A percentile compares a stretch with the other conserved stretches of the same genome.
Evolutionary conservation across 1,140 invertebrate species (phyloP).

Genomic region (Bombus impatiens): DNA sequence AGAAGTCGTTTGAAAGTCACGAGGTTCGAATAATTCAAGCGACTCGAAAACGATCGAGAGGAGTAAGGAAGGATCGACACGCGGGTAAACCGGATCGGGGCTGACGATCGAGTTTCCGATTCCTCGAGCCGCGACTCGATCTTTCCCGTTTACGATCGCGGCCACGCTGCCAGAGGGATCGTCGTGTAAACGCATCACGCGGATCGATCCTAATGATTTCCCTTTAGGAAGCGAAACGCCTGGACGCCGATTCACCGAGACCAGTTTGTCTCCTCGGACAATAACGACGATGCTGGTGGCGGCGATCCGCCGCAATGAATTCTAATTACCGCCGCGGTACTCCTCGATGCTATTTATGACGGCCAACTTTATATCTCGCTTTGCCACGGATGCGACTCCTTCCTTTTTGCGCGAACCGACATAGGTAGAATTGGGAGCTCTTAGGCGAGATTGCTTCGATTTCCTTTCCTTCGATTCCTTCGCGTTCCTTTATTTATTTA

Average conservation of each 20-base stretch:
- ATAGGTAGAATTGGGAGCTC: background rate
- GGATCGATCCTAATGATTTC: conserved; percentile 46
- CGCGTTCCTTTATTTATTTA: too few relatives aligned
- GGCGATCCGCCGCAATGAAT: conserved; percentile 35
- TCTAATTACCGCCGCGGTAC: conserved; percentile 42
- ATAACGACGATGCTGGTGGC: conserved; percentile 23
- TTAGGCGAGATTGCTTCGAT: background rate
- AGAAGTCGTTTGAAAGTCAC: conserved; percentile 9
- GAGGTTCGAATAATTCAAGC: conserved; percentile 32
- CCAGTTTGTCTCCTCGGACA: conserved; percentile 43
- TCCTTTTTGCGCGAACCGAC: background rate
- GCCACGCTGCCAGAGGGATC: background rate
- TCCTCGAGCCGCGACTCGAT: conserved; percentile 17
- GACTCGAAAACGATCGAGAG: conserved; percentile 6
- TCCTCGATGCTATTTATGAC: conserved; percentile 38
- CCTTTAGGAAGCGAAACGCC: conserved; percentile 34
- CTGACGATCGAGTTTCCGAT: conserved; percentile 29
- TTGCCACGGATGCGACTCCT: background rate
- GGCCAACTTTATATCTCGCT: conserved; percentile 15
- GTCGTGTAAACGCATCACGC: conserved; percentile 37
- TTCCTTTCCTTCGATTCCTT: too few relatives aligned
- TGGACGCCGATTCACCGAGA: background rate
- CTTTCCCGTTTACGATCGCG: conserved; percentile 36
- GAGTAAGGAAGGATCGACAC: background rate
- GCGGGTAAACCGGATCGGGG: conserved; percentile 38